Evolutionary conservation across 92 coral and sea anemone species (phyloP).

Genomic region (Siderastrea radians): DNA sequence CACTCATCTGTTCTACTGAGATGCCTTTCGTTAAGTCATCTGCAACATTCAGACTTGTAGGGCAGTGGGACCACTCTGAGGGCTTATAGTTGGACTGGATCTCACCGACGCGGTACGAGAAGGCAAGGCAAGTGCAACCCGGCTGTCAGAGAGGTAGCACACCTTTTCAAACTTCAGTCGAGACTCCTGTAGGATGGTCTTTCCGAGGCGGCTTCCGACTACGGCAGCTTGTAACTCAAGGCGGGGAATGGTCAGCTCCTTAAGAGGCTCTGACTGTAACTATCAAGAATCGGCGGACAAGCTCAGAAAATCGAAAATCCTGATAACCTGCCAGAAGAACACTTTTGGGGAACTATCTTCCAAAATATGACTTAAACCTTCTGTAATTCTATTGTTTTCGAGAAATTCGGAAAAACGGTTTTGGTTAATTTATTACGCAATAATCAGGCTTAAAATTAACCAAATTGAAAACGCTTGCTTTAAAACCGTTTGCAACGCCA

Average conservation of each 20-base stretch:
- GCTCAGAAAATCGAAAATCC: no score
- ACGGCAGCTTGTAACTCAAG: constrained; percentile 69
- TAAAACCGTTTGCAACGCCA: no score
- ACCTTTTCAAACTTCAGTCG: constrained; percentile 28
- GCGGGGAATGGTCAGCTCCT: constrained; percentile 61
- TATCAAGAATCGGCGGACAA: no score
- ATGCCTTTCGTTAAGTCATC: constrained; percentile 65
- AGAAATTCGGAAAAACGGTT: no score
- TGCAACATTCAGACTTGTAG: constrained; percentile 36
- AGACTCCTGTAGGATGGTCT: constrained; percentile 40
- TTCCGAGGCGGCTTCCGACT: constrained; percentile 46
- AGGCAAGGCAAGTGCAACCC: constrained; percentile 39
- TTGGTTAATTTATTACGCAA: no score
- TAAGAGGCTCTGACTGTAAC: no score
- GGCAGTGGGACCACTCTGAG: constrained; percentile 28
- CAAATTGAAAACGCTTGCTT: no score
- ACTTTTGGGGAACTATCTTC: no score
- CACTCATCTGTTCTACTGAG: constrained; percentile 40
- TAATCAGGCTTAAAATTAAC: no score
- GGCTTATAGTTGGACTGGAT: not conserved
- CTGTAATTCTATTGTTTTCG: no score
- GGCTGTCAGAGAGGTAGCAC: constrained; percentile 51
- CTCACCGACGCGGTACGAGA: not conserved
- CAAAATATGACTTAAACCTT: no score
- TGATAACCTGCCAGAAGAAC: no score